These are phyloP conservation scores for Drosophila yakuba DNA, from an alignment of 1,140 invertebrate species.

Conservation along the genomic window DNA sequence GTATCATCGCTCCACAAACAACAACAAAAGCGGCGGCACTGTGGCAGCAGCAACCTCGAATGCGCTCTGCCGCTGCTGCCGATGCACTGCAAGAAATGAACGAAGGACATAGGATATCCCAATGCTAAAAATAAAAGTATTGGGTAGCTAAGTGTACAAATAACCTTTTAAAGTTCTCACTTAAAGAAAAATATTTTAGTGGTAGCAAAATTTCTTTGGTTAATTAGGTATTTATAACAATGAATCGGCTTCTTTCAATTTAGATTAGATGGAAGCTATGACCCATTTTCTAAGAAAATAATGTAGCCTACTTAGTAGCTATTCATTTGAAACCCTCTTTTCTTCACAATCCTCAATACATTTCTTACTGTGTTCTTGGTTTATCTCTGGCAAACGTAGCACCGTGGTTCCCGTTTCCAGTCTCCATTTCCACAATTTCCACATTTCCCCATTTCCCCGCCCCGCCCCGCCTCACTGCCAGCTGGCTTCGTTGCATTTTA, in stretches of 20 bases:
- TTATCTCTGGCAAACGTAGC: slow-evolving; percentile 33
- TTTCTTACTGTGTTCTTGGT: slow-evolving; percentile 17
- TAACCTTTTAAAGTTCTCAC: too few species aligned
- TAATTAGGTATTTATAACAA: too few species aligned
- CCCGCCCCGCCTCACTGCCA: neutral
- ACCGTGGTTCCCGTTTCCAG: slow-evolving; percentile 44
- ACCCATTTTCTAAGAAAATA: neutral
- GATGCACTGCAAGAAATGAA: slow-evolving; percentile 19
- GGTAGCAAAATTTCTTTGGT: too few species aligned
- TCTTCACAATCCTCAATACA: neutral
- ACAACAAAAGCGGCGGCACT: slow-evolving; percentile 25
- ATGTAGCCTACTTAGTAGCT: slow-evolving; percentile 5
- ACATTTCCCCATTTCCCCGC: neutral
- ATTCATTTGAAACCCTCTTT: neutral
- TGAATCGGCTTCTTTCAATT: too few species aligned
- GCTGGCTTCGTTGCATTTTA: slow-evolving; percentile 78
- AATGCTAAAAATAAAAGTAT: too few species aligned
- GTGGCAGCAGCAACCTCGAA: slow-evolving; percentile 30
- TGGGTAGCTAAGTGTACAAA: too few species aligned
- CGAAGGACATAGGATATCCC: neutral
- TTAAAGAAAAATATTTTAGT: too few species aligned
- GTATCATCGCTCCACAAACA: slow-evolving; percentile 50
- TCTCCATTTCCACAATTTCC: slow-evolving; percentile 40
- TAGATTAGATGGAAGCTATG: too few species aligned
- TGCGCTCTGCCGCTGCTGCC: slow-evolving; percentile 46